phyloP scores from a whole-genome alignment of 2,113 vertebrate genomes.

The Poeciliopsis occidentalis region DNA sequence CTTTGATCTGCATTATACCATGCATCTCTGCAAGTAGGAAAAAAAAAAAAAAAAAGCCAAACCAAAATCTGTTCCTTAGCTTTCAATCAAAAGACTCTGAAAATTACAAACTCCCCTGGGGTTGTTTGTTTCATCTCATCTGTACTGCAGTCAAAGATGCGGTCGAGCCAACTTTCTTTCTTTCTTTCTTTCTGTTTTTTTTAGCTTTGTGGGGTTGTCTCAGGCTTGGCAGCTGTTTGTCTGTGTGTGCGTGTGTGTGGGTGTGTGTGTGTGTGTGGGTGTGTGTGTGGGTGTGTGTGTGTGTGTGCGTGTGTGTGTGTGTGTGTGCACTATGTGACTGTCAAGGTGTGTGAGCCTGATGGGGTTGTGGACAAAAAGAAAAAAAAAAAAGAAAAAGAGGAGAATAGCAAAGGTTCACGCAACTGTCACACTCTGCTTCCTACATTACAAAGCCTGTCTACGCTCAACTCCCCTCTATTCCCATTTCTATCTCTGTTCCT shows the following conservation, averaged over 20 bases:
- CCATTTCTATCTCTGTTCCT: constrained; percentile 10
- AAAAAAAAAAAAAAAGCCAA: constrained; percentile 13
- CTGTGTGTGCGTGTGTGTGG: constrained; percentile 28
- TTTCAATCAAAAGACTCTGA: constrained; percentile 42
- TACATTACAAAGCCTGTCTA: constrained; percentile 57
- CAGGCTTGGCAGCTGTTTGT: constrained; percentile 45
- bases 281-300: not conserved
- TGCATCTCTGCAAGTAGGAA: constrained; percentile 4
- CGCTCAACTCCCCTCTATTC: constrained; percentile 15
- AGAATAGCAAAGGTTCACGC: constrained; percentile 49
- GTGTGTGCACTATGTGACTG: constrained; percentile 30
- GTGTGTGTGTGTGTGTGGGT: constrained; percentile 3
- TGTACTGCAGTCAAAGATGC: constrained; percentile 50
- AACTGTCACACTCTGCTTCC: constrained; percentile 65
- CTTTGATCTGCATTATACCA: constrained; percentile 35
- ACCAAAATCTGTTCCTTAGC: constrained; percentile 40
- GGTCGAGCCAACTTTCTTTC: constrained; percentile 35
- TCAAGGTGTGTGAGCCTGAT: constrained; percentile 56
- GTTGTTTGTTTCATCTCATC: constrained; percentile 69
- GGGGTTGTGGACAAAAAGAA: constrained; percentile 27
- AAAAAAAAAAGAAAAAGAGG: constrained; percentile 1
- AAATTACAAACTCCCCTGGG: constrained; percentile 45
- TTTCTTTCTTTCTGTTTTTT: constrained; percentile 1
- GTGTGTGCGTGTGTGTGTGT: constrained; percentile 19
- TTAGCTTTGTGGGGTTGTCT: constrained; percentile 7